Evolutionary conservation across 2,797 vertebrate genomes (phyloP), one percentile per base, ranked within the genome.

Genomic region (Acrocephalus scirpaceus): DNA sequence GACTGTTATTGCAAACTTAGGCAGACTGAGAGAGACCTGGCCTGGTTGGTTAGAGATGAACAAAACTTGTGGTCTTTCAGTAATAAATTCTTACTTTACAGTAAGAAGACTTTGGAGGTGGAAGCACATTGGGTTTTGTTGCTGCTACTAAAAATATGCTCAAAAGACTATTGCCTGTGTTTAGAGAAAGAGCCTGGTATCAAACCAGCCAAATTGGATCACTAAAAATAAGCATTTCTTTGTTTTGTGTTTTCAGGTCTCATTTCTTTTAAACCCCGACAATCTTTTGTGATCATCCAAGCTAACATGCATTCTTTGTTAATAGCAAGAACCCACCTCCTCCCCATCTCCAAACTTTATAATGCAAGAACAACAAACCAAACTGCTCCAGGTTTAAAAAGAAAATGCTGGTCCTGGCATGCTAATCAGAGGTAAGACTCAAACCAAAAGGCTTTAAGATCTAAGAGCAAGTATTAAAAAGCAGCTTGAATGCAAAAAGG

Each of bases 401-500:
- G 56, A 34, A 67, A 64, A 36, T 0, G 1, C 50, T 67, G 85
- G 42, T 58, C 76, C 65, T 60, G 65, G 62, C 58, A 50, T 1
- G 7, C 44, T 73, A 32, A 78, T 40, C 70, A 48, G 69, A 62
- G 58, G 74, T 62, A 58, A 71, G 66, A 18, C 47, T 81, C 58
- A 72, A 87, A 81, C 44, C 88, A 70, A 86, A 88, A 77, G 76
- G 86, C 58, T 95, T 91, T 77, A 67, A 88, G 82, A 88, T 95
- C 88, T 90, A 86, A 92, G 81, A 86, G 80, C 50, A 65, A 86
- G 58, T 90, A 92, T 95, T 92, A 95, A 95, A 94, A 96, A 94
- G 66, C 92, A 95, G 95, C 80, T 94, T 96, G 86, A 86, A 94
- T 40, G 69, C 61, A 77, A 74, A 94, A 88, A 84, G 2, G 20